Conservation (phyloP, 1,140 invertebrate genomes). For the Saccostrea glomerata region DNA sequence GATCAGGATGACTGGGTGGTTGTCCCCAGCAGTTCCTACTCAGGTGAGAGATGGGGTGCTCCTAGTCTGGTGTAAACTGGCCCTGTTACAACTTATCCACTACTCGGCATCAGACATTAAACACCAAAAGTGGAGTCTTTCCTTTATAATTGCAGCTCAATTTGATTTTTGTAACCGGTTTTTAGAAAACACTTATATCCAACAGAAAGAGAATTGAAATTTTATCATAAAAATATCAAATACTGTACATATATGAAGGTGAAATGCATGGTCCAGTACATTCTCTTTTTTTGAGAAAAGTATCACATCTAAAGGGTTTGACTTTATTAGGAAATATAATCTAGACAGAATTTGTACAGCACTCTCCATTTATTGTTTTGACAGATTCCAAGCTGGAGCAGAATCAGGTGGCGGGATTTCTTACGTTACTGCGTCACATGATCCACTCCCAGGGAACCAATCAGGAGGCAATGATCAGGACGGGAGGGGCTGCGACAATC, state of each 20-base stretch:
- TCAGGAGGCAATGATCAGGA: slow-evolving; percentile 82
- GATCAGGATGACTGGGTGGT: slow-evolving; percentile 82
- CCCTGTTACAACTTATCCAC: slow-evolving; percentile 81
- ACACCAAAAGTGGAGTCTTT: too few species aligned
- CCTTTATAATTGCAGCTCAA: too few species aligned
- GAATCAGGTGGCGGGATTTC: slow-evolving; percentile 83
- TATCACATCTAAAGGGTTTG: too few species aligned
- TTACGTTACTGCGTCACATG: slow-evolving; percentile 83
- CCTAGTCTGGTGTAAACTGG: slow-evolving; percentile 67
- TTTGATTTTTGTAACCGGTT: too few species aligned
- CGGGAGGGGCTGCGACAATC: slow-evolving; percentile 82
- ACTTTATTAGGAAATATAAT: too few species aligned
- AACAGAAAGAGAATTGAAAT: too few species aligned
- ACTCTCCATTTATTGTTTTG: slow-evolving; percentile 49
- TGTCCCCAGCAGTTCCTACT: slow-evolving; percentile 81
- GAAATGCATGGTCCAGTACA: too few species aligned
- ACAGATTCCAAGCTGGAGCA: slow-evolving; percentile 83
- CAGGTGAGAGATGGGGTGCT: slow-evolving; percentile 69
- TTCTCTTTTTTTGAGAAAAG: too few species aligned
- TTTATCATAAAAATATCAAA: too few species aligned
- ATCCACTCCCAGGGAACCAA: slow-evolving; percentile 82
- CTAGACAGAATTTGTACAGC: too few species aligned
- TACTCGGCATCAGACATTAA: slow-evolving; percentile 80
- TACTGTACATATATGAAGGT: too few species aligned
- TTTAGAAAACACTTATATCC: too few species aligned